Percentiles rank a stretch among this genome's conserved stretches.
Evolutionary conservation across 2,797 vertebrate genomes (phyloP).

Genomic region (Neopelma chrysocephalum): DNA sequence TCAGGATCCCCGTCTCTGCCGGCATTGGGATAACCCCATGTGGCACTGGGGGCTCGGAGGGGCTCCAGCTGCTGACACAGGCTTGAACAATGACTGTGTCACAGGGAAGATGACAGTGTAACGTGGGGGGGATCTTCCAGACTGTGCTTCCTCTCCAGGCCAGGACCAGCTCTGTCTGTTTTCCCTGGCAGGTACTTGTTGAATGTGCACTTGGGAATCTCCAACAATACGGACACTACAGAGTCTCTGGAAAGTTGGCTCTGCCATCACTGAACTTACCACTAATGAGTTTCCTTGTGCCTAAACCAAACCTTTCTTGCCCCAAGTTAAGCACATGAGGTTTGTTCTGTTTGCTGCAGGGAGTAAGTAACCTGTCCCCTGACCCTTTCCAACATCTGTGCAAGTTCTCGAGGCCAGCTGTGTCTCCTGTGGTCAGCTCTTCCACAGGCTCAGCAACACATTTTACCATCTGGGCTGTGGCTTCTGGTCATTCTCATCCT

Average conservation of each 20-base stretch:
- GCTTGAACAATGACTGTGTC: accelerated
- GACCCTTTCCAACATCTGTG: accelerated
- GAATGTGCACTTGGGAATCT: neutral
- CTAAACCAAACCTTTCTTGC: neutral
- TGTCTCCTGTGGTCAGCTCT: accelerated
- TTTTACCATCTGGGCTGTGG: neutral
- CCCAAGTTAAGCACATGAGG: accelerated
- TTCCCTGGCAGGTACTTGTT: neutral
- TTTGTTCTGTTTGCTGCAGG: neutral
- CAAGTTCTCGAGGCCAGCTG: accelerated
- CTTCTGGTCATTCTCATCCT: neutral
- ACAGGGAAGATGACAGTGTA: accelerated
- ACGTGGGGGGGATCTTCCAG: neutral
- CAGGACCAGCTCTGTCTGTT: neutral
- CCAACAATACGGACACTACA: accelerated
- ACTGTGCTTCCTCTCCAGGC: neutral
- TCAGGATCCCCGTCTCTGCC: accelerated
- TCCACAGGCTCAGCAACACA: accelerated
- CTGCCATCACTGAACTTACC: neutral
- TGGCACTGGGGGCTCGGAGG: neutral
- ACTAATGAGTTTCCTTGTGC: accelerated
- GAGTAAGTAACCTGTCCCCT: neutral
- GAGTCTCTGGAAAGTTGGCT: neutral
- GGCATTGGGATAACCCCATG: accelerated
- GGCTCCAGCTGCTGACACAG: neutral